Conservation (phyloP, 2,113 vertebrate species). For the Gopherus flavomarginatus region DNA sequence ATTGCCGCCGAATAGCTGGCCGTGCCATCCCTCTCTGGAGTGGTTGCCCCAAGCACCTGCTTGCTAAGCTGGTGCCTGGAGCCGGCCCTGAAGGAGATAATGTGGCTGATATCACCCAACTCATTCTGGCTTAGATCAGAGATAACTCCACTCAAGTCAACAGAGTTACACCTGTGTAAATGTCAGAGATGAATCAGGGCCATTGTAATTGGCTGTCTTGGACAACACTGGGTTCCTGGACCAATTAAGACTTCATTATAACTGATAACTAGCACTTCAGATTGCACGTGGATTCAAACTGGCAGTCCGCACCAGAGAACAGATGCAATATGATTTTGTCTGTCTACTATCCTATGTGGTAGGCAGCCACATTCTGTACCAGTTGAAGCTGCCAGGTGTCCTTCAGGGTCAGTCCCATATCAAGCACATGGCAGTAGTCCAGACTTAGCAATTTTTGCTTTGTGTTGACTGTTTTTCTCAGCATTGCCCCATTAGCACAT, state of each 20-base stretch:
- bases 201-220: neutral
- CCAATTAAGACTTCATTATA: conserved; percentile 14
- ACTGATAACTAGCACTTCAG: conserved; percentile 31
- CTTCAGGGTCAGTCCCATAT: conserved; percentile 39
- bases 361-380: conserved; percentile 61
- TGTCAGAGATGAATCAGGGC: neutral
- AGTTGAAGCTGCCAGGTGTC: conserved; percentile 61
- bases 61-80: too few species aligned
- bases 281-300: conserved; percentile 10
- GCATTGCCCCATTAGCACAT: neutral
- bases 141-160: neutral
- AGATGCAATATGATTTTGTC: conserved; percentile 62
- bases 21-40: too few species aligned
- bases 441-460: neutral
- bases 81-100: neutral
- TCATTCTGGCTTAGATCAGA: neutral
- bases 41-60: too few species aligned
- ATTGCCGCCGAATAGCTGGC: too few species aligned
- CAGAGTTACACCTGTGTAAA: neutral
- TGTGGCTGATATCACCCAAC: neutral
- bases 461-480: conserved; percentile 17
- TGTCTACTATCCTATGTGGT: conserved; percentile 49
- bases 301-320: conserved; percentile 42
- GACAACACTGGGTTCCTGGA: neutral
- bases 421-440: conserved; percentile 19